Evolutionary conservation across 2,113 vertebrate species (phyloP), one percentile per base, ranked within the genome.

Genomic region (Petrocephalus microphthalmus): DNA sequence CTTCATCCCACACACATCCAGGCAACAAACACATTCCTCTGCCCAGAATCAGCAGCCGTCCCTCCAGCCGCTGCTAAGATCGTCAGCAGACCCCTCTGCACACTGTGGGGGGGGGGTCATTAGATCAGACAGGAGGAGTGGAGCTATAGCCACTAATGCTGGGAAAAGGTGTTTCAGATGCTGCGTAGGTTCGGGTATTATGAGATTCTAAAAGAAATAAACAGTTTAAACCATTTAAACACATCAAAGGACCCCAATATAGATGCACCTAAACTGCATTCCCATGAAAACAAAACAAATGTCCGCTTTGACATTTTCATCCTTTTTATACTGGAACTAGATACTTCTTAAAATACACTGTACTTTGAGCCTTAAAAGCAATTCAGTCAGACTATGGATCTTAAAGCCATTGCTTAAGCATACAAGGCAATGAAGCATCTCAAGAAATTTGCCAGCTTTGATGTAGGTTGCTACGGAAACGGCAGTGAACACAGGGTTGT

Each of bases 51-150:
- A 37, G 33, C 33, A 37, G 67, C 19, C 29, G 6, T 42, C 6
- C 5, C 33, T 37, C 5, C 67, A 6, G 53, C 11, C 17, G 7
- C 53, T 19, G 53, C 17, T 13, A 54, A 49, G 17, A 15, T 3
- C 2, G 71, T 78, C 71, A 7, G 71, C 71, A 42, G 71, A 78
- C 29, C 17, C 67, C 71, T 37, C 29, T 5, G 67, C 29, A 7
- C 15, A n/a, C n/a, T 64, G 60, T 64, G 60, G 60, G 84, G 84
- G 84, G 47, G 10, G 25, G 3, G n/a, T 11, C 20, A 71, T 20
- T 54, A 64, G 88, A 78, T 37, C 88, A 89, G n/a, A 86, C 88
- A 89, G 84, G 47, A 88, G 57, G 83, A 71, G 19, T 49, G 33
- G 54, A 78, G 25, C 33, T 29, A 37, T 20, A 49, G 37, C 20